These are phyloP conservation scores for Drosophila subsilvestris DNA, from an alignment of 2,888 invertebrate species.

Conservation along the genomic window DNA sequence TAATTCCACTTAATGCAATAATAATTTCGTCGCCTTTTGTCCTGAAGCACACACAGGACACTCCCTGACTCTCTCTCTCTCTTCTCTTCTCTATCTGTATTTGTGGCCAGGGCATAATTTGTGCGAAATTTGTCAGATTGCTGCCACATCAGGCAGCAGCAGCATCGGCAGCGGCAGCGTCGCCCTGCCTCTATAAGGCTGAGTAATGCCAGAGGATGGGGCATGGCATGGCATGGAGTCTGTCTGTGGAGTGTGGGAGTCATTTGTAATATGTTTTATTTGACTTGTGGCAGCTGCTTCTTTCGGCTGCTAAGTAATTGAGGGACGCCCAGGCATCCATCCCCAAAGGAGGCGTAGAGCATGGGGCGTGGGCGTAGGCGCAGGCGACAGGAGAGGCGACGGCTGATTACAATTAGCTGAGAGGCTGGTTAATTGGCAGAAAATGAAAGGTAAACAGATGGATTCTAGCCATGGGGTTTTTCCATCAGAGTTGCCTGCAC, in stretches of 20 bases:
- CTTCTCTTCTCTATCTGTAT: background rate
- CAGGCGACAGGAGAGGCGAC: background rate
- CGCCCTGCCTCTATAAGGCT: constrained; percentile 71
- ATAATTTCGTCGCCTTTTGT: constrained; percentile 80
- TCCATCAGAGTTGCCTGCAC: background rate
- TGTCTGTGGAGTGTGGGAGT: constrained; percentile 29
- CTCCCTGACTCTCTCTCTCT: background rate
- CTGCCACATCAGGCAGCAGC: constrained; percentile 47
- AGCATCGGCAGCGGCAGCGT: constrained; percentile 8
- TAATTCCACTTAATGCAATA: constrained; percentile 80
- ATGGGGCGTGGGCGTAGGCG: background rate
- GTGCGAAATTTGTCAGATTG: constrained; percentile 80
- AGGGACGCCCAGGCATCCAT: constrained; percentile 54
- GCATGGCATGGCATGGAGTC: background rate
- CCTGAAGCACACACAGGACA: background rate
- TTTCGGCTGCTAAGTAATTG: constrained; percentile 66
- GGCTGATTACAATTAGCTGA: constrained; percentile 69
- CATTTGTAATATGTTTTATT: constrained; percentile 78
- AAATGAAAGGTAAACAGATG: constrained; percentile 18
- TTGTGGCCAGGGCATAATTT: constrained; percentile 72
- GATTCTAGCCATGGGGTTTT: constrained; percentile 29
- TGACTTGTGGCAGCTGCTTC: constrained; percentile 60
- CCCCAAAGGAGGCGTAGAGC: constrained; percentile 30
- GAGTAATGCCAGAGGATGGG: constrained; percentile 59
- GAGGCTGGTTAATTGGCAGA: constrained; percentile 58